Evolutionary conservation across 1,140 invertebrate genomes (phyloP), one percentile per base, ranked within the genome.

Genomic region (Asobara japonica): DNA sequence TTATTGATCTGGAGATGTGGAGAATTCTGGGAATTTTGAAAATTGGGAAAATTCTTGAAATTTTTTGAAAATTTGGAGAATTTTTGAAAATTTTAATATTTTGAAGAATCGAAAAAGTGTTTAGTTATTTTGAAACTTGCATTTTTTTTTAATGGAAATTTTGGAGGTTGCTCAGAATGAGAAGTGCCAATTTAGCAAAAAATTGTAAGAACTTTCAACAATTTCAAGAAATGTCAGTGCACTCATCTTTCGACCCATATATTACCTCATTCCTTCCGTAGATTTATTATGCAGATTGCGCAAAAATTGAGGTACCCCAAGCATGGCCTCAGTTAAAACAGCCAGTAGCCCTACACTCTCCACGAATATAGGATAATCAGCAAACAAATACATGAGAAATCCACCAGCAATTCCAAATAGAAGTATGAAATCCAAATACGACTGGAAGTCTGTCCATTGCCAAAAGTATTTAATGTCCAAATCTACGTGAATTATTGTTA

Each of bases 361-460:
- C 56, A 98, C 93, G 85, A 97, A 97, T 75, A 94, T 88, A 16
- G 91, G 86, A 77, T 93, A 90, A 77, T 95, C 91, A 67, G 97
- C 89, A 81, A 99, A 91, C 41, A 98, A 80, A 87, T 96, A 98
- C 82, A 96, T 98, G 29, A 98, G 80, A 18, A 96, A 83, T 36
- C 95, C 94, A 22, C 94, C 91, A 5, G 94, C 82, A 16, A 94
- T 91, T 65, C 94, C 93, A 86, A 99, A 97, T 1, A 94, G 89
- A 60, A 95, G 85, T 88, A 98, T 93, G 83, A 97, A 99, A 82
- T 98, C 94, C 72, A 99, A 80, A 81, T 99, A 99, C 51, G 97
- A 98, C 83, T 95, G 93, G 84, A 99, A 98, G 88, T 99, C 97
- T 71, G 97, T 98, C 98, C 98, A 99, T 82, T 95, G 94, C 98